Evolutionary conservation across 2,113 vertebrate genomes (phyloP).

Genomic region (Odontesthes bonariensis): DNA sequence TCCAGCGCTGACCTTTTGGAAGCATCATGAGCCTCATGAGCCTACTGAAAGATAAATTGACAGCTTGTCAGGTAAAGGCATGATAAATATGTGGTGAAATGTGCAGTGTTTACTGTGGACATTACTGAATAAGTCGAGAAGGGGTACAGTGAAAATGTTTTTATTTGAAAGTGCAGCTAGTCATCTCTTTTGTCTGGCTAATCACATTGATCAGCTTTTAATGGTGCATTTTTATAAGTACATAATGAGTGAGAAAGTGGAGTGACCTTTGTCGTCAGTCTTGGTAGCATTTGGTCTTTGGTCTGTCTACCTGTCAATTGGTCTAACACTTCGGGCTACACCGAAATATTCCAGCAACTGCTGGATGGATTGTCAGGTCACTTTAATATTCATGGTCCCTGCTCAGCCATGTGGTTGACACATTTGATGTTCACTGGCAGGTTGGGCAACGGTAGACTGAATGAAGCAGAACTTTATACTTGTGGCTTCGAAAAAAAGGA

Average conservation of each 20-base stretch:
- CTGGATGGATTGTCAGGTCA: neutral
- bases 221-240: neutral
- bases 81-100: constrained; percentile 42
- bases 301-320: neutral
- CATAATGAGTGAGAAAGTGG: neutral
- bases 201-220: constrained; percentile 1
- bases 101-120: constrained; percentile 2
- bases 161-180: neutral
- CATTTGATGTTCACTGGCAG: neutral
- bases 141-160: neutral
- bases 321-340: neutral
- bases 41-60: constrained; percentile 39
- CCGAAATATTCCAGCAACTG: neutral
- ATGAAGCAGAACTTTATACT: neutral
- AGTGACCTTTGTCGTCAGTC: neutral
- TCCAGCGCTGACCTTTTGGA: constrained; percentile 47
- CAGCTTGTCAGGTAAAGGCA: constrained; percentile 40
- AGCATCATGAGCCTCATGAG: constrained; percentile 44
- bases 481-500: neutral
- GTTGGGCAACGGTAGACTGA: neutral
- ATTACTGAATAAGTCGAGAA: constrained; percentile 22
- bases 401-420: neutral
- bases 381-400: neutral
- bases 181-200: neutral
- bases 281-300: neutral